Evolutionary conservation across 1,140 invertebrate genomes (phyloP), one percentile per base, ranked within the genome.

Genomic region (Papilio dardanus): DNA sequence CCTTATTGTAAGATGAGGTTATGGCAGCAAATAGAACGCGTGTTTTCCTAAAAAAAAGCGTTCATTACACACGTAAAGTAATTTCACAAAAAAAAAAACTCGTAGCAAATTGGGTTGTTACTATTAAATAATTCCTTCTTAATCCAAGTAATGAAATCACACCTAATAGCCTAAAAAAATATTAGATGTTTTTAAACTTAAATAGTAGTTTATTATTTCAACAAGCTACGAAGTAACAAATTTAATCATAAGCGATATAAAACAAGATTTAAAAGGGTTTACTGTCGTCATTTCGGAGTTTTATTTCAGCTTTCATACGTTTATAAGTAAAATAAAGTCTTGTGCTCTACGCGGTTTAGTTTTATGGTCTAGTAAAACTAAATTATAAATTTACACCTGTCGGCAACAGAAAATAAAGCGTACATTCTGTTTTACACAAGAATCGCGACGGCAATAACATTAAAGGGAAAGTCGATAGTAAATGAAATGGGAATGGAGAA

Each of bases 1-100:
- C 79, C 71, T 75, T 80, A 82, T 85, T 80, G 81, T 82, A 69
- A 81, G 81, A 88, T 84, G 79, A 87, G 79, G 84, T 88, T 86
- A 88, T 85, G 80, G 76, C 74, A 81, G 76, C 78, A 80, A 86
- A 87, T 81, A 86, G 84, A 78, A 73, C 68, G 79, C 28, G 30
- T 73, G 58, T 19, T 30, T 67, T 67, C 35, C 14, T 14, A 3
- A 3, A 10, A 62, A 62, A 62, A 8, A 14, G 50, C 54, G 12
- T 62, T 62, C 24, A 16, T 24, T 54, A 62, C 54, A 30, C 24
- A 62, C 14, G 50, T 24, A 24, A 54, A 30, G 24, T 62, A 28
- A 4, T 28, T 28, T 30, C 30, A 16, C 24, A 3, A 28, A n/a
- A 46, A 37, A 37, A 46, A 42, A n/a, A 14, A 37, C 35, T 37